A percentile compares a stretch with the other conserved stretches of the same genome.
Conservation (phyloP, 2,888 invertebrate species). For the Boloria selene region DNA sequence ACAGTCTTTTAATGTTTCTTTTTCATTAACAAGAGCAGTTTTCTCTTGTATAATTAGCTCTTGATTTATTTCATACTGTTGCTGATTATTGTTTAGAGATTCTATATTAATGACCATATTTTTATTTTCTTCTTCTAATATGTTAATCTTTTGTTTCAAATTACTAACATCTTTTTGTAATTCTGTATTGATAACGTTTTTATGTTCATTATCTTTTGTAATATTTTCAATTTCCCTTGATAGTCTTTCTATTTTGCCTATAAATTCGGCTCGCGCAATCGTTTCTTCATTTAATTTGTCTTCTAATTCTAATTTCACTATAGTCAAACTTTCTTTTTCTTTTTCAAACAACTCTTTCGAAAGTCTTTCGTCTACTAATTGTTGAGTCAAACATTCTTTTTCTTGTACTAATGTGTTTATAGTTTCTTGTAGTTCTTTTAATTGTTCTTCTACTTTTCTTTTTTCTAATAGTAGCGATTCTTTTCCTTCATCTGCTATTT, state of each 20-base stretch:
- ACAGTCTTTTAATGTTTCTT: constrained; percentile 18
- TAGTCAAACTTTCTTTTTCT: constrained; percentile 46
- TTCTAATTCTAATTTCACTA: constrained; percentile 36
- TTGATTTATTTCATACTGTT: constrained; percentile 15
- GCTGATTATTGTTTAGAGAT: constrained; percentile 24
- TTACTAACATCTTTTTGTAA: constrained; percentile 13
- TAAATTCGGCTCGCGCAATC: constrained; percentile 7
- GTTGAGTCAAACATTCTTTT: constrained; percentile 53
- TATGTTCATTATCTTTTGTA: constrained; percentile 13
- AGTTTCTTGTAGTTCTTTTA: constrained; percentile 28
- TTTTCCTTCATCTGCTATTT: constrained; percentile 42
- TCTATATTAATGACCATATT: constrained; percentile 6
- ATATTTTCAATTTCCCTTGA: constrained; percentile 12
- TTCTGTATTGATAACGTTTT: constrained; percentile 8
- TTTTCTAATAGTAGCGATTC: constrained; percentile 41
- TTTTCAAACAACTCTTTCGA: constrained; percentile 49
- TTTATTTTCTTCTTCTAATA: constrained; percentile 31
- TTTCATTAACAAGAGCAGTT: constrained; percentile 25
- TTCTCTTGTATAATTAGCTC: constrained; percentile 30
- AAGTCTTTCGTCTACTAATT: constrained; percentile 52
- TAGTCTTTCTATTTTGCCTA: constrained; percentile 22
- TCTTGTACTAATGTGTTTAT: constrained; percentile 40
- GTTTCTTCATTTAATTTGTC: constrained; percentile 20
- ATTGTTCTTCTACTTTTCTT: constrained; percentile 35
- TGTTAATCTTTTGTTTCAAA: constrained; percentile 24